phyloP scores from a whole-genome alignment of 2,888 invertebrate genomes.

The Cephus sareptanus region DNA sequence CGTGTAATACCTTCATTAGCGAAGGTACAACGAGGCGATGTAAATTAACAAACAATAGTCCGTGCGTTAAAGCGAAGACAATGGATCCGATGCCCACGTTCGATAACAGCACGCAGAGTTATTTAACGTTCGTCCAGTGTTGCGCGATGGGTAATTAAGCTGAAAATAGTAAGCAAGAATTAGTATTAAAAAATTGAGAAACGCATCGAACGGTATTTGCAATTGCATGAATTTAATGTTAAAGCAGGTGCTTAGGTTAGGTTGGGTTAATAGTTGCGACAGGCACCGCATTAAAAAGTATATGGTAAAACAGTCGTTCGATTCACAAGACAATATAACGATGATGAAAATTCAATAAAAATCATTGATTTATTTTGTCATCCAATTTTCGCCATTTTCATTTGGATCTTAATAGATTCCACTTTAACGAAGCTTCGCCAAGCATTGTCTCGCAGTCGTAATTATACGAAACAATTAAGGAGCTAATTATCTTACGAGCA shows the following conservation, averaged over 20 bases:
- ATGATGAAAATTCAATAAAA: neutral
- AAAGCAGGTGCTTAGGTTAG: neutral
- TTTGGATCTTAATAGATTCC: neutral
- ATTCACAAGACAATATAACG: neutral
- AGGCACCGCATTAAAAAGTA: too few relatives aligned
- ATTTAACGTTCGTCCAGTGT: conserved; percentile 7
- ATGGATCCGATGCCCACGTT: conserved; percentile 20
- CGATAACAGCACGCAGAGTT: conserved; percentile 13
- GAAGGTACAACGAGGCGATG: neutral
- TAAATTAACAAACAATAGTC: conserved; percentile 22
- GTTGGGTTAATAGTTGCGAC: too few relatives aligned
- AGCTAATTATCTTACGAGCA: conserved; percentile 20
- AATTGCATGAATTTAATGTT: neutral
- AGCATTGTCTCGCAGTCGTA: conserved; percentile 14
- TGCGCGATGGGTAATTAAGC: neutral
- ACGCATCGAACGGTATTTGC: neutral
- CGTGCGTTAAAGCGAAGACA: conserved; percentile 19
- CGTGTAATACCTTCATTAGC: neutral
- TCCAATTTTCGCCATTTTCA: neutral
- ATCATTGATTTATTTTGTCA: neutral
- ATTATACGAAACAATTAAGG: conserved; percentile 20
- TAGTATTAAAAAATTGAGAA: neutral
- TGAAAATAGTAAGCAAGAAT: neutral
- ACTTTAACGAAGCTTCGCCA: neutral
- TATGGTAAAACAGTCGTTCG: neutral